Conservation (phyloP, 2,113 vertebrate species). For the Acrocephalus arundinaceus region DNA sequence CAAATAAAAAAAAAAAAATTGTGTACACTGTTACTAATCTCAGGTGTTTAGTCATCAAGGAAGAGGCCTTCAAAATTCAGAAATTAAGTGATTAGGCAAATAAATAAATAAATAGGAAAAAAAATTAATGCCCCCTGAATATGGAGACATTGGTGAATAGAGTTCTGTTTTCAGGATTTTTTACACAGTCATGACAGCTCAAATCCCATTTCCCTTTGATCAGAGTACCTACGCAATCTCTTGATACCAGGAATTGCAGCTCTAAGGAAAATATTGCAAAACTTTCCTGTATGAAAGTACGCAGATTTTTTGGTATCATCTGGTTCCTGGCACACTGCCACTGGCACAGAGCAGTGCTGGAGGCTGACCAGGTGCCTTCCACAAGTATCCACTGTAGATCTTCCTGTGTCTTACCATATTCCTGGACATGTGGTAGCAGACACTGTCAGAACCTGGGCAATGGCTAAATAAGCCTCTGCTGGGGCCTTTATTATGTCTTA, state of each 20-base stretch:
- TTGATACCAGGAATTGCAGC: background rate
- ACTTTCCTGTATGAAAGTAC: background rate
- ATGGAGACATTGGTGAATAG: background rate
- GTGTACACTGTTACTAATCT: background rate
- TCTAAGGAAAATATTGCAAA: slow-evolving; percentile 2
- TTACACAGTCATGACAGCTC: fast-evolving
- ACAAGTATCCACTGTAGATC: background rate
- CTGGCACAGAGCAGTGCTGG: background rate
- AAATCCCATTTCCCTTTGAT: background rate
- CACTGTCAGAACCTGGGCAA: background rate
- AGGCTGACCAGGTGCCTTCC: background rate
- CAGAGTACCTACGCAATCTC: background rate
- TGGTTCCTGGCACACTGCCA: background rate
- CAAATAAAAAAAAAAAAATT: background rate
- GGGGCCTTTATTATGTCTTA: background rate
- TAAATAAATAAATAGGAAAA: background rate
- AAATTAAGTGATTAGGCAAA: background rate
- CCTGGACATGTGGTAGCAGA: background rate
- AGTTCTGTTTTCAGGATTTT: background rate
- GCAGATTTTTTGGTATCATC: background rate
- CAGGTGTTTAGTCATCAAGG: background rate
- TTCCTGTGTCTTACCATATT: background rate
- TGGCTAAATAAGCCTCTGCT: background rate
- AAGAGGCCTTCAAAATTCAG: background rate
- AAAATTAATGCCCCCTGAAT: background rate